Conservation (phyloP, 2,113 vertebrate genomes). For the Lethenteron camtschaticum region DNA sequence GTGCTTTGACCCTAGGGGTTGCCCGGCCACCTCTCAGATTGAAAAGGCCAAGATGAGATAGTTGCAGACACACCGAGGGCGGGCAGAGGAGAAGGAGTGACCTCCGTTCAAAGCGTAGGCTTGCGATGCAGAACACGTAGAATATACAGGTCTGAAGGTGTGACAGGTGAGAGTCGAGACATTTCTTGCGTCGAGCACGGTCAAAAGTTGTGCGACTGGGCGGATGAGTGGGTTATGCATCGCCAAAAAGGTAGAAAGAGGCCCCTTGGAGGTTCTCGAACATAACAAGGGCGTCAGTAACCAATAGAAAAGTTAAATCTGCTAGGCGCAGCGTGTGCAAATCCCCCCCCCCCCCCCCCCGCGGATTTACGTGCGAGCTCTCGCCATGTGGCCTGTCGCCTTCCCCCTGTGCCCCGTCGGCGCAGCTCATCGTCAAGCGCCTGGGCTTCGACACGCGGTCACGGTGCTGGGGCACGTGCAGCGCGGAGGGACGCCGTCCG, state of each 20-base stretch:
- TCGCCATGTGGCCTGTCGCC: background rate
- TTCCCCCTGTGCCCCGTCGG: background rate
- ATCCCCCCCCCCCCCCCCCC: too few relatives aligned
- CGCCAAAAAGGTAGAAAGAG: background rate
- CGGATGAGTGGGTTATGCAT: background rate
- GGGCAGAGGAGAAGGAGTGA: background rate
- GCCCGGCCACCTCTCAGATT: too few relatives aligned
- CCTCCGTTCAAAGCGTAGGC: background rate
- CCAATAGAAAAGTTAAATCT: too few relatives aligned
- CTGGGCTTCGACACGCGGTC: constrained; percentile 80
- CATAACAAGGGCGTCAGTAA: background rate
- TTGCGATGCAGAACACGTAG: background rate
- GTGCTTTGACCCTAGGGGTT: too few relatives aligned
- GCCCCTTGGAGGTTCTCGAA: background rate
- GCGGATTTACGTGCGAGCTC: too few relatives aligned
- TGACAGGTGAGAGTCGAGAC: background rate
- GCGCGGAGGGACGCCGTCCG: constrained; percentile 68
- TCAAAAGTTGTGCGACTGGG: background rate
- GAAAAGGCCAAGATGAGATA: too few relatives aligned
- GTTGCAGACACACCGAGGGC: too few relatives aligned
- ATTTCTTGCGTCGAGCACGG: background rate
- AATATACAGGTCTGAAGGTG: background rate
- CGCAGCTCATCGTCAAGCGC: constrained; percentile 53
- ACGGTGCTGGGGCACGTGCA: constrained; percentile 82
- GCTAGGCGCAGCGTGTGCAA: too few relatives aligned